These are phyloP conservation scores for Colinus virginianus DNA, from an alignment of 2,113 vertebrate genomes.

Conservation along the genomic window DNA sequence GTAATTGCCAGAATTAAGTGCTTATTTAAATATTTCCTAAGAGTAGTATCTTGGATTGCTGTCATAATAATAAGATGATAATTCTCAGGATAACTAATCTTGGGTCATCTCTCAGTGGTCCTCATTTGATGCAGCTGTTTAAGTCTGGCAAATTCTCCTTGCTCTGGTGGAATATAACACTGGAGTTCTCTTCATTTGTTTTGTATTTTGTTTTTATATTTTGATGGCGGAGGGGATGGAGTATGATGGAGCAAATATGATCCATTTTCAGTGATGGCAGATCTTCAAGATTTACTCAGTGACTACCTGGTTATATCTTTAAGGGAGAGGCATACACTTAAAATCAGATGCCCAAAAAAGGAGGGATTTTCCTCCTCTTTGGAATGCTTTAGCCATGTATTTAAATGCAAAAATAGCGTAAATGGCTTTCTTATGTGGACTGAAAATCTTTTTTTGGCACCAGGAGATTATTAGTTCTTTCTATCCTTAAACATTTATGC, in stretches of 20 bases:
- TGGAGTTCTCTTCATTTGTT: neutral
- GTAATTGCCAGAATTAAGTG: no score
- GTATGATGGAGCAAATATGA: neutral
- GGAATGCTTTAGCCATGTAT: neutral
- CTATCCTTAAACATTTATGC: neutral
- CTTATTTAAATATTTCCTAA: no score
- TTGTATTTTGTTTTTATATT: neutral
- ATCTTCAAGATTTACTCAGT: neutral
- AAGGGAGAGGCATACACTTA: neutral
- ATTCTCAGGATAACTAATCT: no score
- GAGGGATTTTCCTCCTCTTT: no score
- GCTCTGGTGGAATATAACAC: neutral
- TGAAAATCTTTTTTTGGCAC: neutral
- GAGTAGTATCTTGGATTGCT: no score
- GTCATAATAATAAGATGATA: no score
- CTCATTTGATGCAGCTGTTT: no score
- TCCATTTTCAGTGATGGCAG: neutral
- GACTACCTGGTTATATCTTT: neutral
- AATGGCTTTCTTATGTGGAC: neutral
- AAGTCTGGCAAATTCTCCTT: neutral
- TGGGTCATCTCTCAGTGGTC: no score
- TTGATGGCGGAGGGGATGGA: neutral
- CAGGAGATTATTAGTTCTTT: neutral
- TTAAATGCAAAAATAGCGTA: neutral
- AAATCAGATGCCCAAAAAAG: neutral